Base-by-base conservation (phyloP, 2,888 invertebrate genomes). In the Syrista parreyssii region DNA sequence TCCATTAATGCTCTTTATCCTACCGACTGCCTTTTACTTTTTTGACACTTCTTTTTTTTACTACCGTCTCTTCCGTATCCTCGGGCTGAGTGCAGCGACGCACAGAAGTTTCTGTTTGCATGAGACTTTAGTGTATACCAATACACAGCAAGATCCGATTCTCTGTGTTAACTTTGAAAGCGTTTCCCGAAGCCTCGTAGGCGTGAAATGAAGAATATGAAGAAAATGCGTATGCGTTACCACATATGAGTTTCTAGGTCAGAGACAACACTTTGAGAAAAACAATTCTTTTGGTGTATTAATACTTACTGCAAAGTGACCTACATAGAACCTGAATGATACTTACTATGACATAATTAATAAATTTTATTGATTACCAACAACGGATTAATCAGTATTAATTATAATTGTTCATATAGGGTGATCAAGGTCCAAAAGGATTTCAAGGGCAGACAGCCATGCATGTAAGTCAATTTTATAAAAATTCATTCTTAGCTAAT, bases 351-450 rank as follows among this genome's bases (percentile, higher is more conserved):
- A 55, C 23, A 9, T 15, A 55, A 55, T 55, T 15, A 0, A 40
- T 40, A 15, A 40, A 40, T 15, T 15, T 40, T 15, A 40, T 15
- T 55, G 55, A 55, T 55, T 55, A 9, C 23, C 6, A 55, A 23
- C 9, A 55, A 55, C 2, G 23, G 23, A 2, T 55, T 23, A 55
- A 55, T 23, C 2, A 23, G 4, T 55, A 55, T 9, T 0, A 55
- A 9, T 55, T 55, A 9, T 23, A 9, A 55, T 55, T 55, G 23
- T 55, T 55, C 9, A 2, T 92, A 72, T 85, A 95, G 95, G 96
- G 96, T 68, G 95, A 95, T 74, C 85, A 89, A 73, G 96, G 96
- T 12, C 92, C 93, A 71, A 91, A 91, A 82, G 97, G 97, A 75
- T 92, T 93, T 23, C 55, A 6, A 23, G 55, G 55, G 23, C 55